A percentile compares a stretch with the other conserved stretches of the same genome.
Evolutionary conservation across 2,888 invertebrate genomes (phyloP).

Genomic region (Lithophane semibrunnea): DNA sequence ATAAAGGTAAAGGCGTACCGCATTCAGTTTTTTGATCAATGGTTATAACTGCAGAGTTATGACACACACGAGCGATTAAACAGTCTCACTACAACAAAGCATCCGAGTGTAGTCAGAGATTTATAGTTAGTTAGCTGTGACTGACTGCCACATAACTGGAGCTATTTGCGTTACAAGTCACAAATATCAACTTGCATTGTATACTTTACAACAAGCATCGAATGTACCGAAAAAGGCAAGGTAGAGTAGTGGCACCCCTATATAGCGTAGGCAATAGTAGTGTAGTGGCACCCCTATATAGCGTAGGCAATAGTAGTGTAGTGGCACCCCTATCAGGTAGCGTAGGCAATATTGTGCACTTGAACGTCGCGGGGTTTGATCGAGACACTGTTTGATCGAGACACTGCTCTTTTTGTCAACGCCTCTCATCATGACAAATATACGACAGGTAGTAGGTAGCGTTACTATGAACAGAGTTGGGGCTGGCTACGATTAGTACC

Average conservation of each 20-base stretch:
- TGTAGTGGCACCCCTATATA: background rate
- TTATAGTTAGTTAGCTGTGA: slow-evolving; percentile 14
- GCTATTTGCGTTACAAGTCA: too few relatives aligned
- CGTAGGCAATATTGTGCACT: background rate
- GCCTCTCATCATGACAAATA: background rate
- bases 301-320: background rate
- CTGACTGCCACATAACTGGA: background rate
- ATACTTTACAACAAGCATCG: background rate
- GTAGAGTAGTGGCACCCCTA: background rate
- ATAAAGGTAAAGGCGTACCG: background rate
- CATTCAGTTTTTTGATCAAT: slow-evolving; percentile 9
- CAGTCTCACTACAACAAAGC: slow-evolving; percentile 29
- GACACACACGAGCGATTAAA: background rate
- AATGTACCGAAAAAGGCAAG: background rate
- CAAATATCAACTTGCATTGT: too few relatives aligned
- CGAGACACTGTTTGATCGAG: slow-evolving; percentile 12
- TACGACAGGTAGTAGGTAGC: background rate
- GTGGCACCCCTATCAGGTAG: background rate
- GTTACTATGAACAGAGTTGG: too few relatives aligned
- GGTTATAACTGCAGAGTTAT: background rate
- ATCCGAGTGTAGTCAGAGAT: background rate
- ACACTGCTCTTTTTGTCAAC: slow-evolving; percentile 8
- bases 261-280: background rate
- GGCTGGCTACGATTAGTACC: background rate
- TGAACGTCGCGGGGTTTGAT: slow-evolving; percentile 24